Evolutionary conservation across 2,113 vertebrate genomes (phyloP), one percentile per base, ranked within the genome.

Genomic region (Callipepla californica): DNA sequence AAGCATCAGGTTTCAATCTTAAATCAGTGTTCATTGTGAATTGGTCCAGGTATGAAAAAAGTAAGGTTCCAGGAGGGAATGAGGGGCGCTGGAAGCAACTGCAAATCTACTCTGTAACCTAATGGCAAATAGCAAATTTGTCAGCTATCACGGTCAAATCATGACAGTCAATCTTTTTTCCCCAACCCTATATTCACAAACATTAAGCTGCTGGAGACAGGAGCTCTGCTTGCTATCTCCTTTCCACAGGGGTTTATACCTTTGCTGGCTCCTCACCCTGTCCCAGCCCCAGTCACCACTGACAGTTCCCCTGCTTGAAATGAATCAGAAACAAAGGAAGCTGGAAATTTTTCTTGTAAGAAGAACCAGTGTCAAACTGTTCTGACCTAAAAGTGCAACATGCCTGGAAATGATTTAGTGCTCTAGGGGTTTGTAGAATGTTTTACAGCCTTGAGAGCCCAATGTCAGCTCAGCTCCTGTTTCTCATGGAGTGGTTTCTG

Each of bases 361-460:
- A 44, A 84, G 34, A 65, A 30, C 13, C 19, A 6, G 14, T 62
- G 90, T 95, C 94, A 88, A 75, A 66, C 51, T 70, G 94, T 90
- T 58, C 94, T 79, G 94, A 90, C 90, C 90, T 78, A 6, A 58
- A 90, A 34, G 9, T 2, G 8, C 75, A 55, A 26, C 75, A 25
- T 23, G 34, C 36, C 57, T 62, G 36, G 16, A 32, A 90, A n/a
- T 4, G 6, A 67, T 66, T 53, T 42, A 32, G 4, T 28, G n/a
- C 9, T 90, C 69, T 19, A 20, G 32, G 51, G 15, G 26, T 85
- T 47, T 16, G 28, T 2, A 9, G 67, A 32, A 32, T 51, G 30
- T 42, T 90, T 94, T 79, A 36, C 70, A 79, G 62, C 32, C 36
- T 75, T 32, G 10, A 62, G 4, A 9, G n/a, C 16, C 51, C 66